Conservation (phyloP, 2,113 vertebrate genomes). For the Ciconia maguari region DNA sequence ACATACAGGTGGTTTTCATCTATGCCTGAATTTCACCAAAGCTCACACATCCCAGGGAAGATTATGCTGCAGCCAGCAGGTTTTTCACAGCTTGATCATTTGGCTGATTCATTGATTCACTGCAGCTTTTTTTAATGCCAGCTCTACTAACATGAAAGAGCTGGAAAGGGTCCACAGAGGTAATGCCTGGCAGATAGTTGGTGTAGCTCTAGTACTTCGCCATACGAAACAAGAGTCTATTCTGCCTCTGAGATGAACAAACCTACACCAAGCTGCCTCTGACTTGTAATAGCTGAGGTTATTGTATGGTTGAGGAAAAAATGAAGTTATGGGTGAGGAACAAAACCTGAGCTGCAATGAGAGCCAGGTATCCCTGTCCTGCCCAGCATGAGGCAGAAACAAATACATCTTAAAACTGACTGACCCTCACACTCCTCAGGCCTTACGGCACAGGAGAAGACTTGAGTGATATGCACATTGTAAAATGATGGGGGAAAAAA, state of each 20-base stretch:
- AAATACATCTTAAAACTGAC: not conserved
- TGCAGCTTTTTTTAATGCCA: not conserved
- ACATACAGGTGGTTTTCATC: not conserved
- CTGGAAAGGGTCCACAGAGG: not conserved
- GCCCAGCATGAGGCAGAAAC: not conserved
- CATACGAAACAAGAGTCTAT: not conserved
- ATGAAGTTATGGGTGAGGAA: not conserved
- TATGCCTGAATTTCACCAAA: not conserved
- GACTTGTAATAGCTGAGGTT: not conserved
- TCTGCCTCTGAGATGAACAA: not conserved
- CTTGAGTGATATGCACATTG: not conserved
- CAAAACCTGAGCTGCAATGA: not conserved
- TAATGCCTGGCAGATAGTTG: not conserved
- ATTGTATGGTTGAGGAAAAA: not conserved
- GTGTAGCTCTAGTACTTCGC: not conserved
- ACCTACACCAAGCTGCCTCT: not conserved
- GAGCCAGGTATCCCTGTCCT: not conserved
- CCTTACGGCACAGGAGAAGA: not conserved
- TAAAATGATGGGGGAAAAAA: not conserved
- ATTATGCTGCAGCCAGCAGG: not conserved
- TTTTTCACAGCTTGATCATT: not conserved
- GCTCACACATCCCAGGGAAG: not conserved
- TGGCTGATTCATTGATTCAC: not conserved
- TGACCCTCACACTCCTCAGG: not conserved
- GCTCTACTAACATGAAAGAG: not conserved